Percentiles rank a stretch among this genome's conserved stretches.
phyloP scores from a whole-genome alignment of 1,140 invertebrate genomes.

The Heliconius himera region DNA sequence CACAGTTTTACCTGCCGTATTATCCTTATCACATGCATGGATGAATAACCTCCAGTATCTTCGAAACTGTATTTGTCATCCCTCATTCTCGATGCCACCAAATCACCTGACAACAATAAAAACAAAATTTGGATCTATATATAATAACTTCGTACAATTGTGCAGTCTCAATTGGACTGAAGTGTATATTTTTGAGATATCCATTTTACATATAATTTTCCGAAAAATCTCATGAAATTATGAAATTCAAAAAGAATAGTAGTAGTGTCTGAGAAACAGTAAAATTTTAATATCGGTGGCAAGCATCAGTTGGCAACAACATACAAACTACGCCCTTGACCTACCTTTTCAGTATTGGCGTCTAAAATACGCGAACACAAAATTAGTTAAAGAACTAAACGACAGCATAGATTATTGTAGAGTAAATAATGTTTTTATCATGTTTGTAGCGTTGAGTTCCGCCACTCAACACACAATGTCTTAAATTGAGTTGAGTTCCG shows the following conservation, averaged over 20 bases:
- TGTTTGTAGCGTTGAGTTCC: background rate
- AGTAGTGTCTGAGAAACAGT: conserved; percentile 4
- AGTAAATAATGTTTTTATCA: background rate
- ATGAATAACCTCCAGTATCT: too few species aligned
- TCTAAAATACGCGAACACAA: conserved; percentile 26
- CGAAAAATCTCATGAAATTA: background rate
- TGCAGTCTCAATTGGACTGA: too few species aligned
- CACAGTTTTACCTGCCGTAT: too few species aligned
- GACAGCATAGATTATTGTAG: background rate
- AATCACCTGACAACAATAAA: too few species aligned
- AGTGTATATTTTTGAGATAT: background rate
- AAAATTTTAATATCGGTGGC: conserved; percentile 8
- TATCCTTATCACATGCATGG: too few species aligned
- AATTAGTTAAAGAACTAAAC: conserved; percentile 15
- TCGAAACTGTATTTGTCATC: too few species aligned
- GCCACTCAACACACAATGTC: too few species aligned
- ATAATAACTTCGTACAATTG: too few species aligned
- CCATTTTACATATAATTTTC: background rate
- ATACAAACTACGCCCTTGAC: conserved; percentile 34
- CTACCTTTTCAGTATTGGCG: conserved; percentile 31
- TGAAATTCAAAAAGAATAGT: background rate
- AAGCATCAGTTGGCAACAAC: conserved; percentile 31
- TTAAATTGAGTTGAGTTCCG: too few species aligned
- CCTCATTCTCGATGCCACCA: too few species aligned
- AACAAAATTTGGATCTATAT: too few species aligned